phyloP scores from a whole-genome alignment of 2,888 invertebrate genomes.

The Synergus gifuensis region DNA sequence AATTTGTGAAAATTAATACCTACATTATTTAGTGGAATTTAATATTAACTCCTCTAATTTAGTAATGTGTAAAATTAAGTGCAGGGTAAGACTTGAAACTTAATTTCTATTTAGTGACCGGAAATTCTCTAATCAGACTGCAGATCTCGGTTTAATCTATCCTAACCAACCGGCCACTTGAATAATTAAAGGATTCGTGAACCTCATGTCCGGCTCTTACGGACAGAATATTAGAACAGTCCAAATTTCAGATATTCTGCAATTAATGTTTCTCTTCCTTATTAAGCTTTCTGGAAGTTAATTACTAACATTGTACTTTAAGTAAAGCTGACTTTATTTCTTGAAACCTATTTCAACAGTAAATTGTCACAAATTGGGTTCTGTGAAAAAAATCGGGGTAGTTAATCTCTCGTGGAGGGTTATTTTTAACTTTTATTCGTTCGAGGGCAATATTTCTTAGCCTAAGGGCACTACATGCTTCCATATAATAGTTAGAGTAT shows the following conservation, averaged over 20 bases:
- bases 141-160: constrained; percentile 54
- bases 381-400: neutral
- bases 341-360: neutral
- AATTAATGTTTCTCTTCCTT: neutral
- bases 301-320: too few species aligned
- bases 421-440: neutral
- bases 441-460: neutral
- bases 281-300: neutral
- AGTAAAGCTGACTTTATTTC: too few species aligned
- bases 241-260: neutral
- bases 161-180: constrained; percentile 55
- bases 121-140: constrained; percentile 51
- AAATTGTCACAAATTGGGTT: neutral
- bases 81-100: constrained; percentile 6
- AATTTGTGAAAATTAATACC: neutral
- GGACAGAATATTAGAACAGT: constrained; percentile 53
- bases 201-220: constrained; percentile 56
- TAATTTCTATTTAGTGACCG: constrained; percentile 7
- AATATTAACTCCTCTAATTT: neutral
- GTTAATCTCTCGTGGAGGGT: constrained; percentile 4
- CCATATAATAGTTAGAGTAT: constrained; percentile 67
- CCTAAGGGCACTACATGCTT: constrained; percentile 56
- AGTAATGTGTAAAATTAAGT: neutral
- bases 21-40: neutral
- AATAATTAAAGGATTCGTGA: constrained; percentile 55